These are phyloP conservation scores for Pan paniscus DNA, from an alignment of 2,113 vertebrate species.

Conservation along the genomic window DNA sequence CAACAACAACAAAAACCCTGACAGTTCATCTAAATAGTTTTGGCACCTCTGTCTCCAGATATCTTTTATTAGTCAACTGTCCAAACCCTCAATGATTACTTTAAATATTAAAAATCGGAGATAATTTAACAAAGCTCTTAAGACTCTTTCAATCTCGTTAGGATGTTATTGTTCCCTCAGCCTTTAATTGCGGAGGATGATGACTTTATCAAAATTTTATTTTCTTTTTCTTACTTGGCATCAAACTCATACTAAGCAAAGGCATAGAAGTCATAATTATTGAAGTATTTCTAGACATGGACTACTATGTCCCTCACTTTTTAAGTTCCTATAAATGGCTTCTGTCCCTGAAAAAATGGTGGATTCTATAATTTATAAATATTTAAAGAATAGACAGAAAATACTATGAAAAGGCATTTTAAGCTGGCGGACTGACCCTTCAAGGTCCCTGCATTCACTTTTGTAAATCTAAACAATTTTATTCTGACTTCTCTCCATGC, in stretches of 20 bases:
- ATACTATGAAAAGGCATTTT: background rate
- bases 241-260: background rate
- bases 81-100: background rate
- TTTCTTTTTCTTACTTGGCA: background rate
- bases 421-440: fast-evolving
- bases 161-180: background rate
- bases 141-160: background rate
- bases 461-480: background rate
- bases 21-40: background rate
- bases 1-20: background rate
- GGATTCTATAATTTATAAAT: background rate
- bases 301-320: background rate
- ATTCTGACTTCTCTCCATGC: background rate
- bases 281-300: background rate
- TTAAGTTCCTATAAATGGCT: background rate
- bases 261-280: background rate
- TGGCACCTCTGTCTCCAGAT: background rate
- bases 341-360: no score
- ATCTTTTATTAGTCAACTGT: background rate
- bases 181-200: no score
- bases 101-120: background rate
- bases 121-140: background rate
- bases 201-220: background rate
- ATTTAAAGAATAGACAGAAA: background rate
- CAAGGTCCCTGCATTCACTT: background rate